phyloP scores from a whole-genome alignment of 2,113 vertebrate species.

The Brachypodius melanocephalos region DNA sequence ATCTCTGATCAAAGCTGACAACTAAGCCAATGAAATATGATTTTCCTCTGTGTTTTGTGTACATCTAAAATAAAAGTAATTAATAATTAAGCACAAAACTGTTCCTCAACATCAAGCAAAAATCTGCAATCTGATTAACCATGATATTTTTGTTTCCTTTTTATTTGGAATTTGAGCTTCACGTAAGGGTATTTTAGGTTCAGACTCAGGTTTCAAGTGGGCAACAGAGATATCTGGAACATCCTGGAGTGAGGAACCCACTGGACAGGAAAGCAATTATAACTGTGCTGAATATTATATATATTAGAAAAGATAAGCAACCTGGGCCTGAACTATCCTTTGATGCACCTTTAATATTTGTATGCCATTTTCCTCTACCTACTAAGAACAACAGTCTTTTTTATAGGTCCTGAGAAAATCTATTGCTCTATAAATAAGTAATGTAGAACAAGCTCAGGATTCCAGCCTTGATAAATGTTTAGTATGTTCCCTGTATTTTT shows the following conservation, averaged over 20 bases:
- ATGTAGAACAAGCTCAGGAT: neutral
- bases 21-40: constrained; percentile 86
- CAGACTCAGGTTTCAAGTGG: neutral
- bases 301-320: neutral
- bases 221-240: neutral
- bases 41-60: neutral
- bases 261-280: neutral
- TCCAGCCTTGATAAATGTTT: neutral
- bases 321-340: neutral
- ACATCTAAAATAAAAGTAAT: constrained; percentile 67
- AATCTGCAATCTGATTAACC: neutral
- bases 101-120: neutral
- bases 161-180: neutral
- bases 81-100: neutral
- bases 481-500: neutral
- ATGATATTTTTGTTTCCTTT: neutral
- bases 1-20: constrained; percentile 84
- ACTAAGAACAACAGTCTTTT: neutral
- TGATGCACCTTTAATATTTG: neutral
- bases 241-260: neutral
- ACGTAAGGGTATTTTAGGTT: neutral
- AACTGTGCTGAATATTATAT: neutral
- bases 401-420: neutral
- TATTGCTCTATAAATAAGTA: neutral
- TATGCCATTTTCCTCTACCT: neutral